Conservation (phyloP, 2,888 invertebrate genomes). For the Chalcosyrphus nemorum region DNA sequence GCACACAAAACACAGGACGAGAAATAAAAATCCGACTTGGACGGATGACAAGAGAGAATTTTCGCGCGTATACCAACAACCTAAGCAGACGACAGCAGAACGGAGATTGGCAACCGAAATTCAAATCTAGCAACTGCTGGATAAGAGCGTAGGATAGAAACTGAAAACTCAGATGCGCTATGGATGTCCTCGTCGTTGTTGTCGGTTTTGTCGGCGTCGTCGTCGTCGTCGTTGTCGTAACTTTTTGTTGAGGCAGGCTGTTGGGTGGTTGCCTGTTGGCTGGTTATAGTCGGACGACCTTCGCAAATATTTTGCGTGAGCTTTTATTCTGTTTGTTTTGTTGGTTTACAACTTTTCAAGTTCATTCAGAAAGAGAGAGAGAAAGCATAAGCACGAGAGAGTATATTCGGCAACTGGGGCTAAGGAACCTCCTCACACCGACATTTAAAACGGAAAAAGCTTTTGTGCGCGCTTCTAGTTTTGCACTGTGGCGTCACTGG, state of each 20-base stretch:
- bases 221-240: constrained; percentile 16
- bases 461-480: constrained; percentile 33
- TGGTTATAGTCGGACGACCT: constrained; percentile 51
- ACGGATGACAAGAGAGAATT: constrained; percentile 27
- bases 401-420: not conserved
- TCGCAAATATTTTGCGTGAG: constrained; percentile 63
- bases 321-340: constrained; percentile 35
- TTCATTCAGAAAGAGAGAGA: constrained; percentile 35
- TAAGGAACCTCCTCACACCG: not conserved
- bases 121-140: constrained; percentile 61
- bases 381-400: not conserved
- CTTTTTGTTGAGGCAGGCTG: constrained; percentile 65
- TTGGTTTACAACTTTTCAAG: constrained; percentile 66
- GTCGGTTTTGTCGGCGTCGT: constrained; percentile 9
- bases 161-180: constrained; percentile 65
- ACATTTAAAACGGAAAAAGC: constrained; percentile 26
- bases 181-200: constrained; percentile 46
- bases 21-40: constrained; percentile 24
- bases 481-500: constrained; percentile 49
- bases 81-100: constrained; percentile 28
- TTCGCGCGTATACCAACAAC: constrained; percentile 49
- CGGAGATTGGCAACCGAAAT: constrained; percentile 23
- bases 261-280: constrained; percentile 16
- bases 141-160: constrained; percentile 67
- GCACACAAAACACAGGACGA: constrained; percentile 22